A percentile compares a stretch with the other conserved stretches of the same genome.
These are phyloP conservation scores for Raphicerus campestris DNA, from an alignment of 2,113 vertebrate genomes.

Conservation along the genomic window DNA sequence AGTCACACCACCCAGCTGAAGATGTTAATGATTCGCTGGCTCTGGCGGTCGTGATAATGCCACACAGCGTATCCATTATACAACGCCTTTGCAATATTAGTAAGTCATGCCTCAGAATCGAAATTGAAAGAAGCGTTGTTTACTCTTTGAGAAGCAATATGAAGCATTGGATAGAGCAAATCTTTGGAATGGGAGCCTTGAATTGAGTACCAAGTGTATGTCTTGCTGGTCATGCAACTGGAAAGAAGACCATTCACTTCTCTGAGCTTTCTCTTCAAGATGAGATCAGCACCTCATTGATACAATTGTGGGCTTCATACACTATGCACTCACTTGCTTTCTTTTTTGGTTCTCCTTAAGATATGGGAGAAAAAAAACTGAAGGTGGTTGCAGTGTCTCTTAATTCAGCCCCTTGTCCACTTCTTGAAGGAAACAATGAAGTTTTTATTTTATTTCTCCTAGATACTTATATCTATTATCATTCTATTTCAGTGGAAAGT, in stretches of 20 bases:
- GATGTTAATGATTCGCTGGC: slow-evolving; percentile 78
- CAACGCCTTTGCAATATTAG: slow-evolving; percentile 74
- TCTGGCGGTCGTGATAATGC: slow-evolving; percentile 73
- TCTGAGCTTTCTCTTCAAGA: neutral
- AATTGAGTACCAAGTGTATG: neutral
- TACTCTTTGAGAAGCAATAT: neutral
- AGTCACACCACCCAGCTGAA: slow-evolving; percentile 73
- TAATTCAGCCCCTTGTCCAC: neutral
- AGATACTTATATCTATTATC: neutral
- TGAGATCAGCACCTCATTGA: neutral
- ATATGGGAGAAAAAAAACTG: neutral
- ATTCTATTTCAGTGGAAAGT: neutral
- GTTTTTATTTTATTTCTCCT: neutral
- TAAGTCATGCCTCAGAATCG: slow-evolving; percentile 69
- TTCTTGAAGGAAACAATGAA: neutral
- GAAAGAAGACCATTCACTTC: neutral
- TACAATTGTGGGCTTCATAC: neutral
- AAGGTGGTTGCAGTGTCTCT: neutral
- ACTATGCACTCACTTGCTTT: neutral
- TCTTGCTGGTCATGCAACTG: neutral
- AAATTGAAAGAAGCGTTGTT: slow-evolving; percentile 9
- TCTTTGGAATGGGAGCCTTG: neutral
- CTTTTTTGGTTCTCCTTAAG: neutral
- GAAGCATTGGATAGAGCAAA: neutral
- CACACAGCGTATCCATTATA: slow-evolving; percentile 69